Conservation (phyloP, 2,113 vertebrate species). For the Aythya baeri region DNA sequence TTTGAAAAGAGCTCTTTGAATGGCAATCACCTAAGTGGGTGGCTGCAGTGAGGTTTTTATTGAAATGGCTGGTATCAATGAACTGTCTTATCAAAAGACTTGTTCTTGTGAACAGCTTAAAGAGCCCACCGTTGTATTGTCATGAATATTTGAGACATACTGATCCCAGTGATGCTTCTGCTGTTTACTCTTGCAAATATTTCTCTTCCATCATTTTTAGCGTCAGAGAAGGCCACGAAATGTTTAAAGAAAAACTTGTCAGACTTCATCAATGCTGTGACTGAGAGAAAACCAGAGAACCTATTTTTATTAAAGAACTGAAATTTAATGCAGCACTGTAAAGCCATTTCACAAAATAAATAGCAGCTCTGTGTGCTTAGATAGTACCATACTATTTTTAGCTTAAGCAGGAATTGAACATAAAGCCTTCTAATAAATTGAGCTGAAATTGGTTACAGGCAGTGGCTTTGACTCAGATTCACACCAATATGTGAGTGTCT, state of each 20-base stretch:
- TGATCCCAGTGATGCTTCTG: neutral
- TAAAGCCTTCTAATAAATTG: slow-evolving; percentile 24
- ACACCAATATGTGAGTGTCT: neutral
- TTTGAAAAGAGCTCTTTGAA: neutral
- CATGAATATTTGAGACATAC: neutral
- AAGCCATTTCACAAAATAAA: slow-evolving; percentile 55
- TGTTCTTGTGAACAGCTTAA: neutral
- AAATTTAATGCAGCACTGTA: neutral
- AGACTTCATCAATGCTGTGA: neutral
- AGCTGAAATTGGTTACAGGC: slow-evolving; percentile 27
- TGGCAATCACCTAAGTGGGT: neutral
- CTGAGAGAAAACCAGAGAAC: neutral
- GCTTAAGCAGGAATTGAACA: slow-evolving; percentile 13
- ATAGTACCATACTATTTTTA: slow-evolving; percentile 38
- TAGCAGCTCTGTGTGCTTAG: slow-evolving; percentile 40
- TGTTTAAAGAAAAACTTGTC: neutral
- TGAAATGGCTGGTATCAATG: neutral
- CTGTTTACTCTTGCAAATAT: neutral
- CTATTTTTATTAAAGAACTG: neutral
- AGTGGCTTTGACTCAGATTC: slow-evolving; percentile 16
- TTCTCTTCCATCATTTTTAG: neutral
- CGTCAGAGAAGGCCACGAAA: neutral
- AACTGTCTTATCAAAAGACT: neutral
- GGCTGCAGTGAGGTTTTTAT: neutral
- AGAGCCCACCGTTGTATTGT: neutral